Evolutionary conservation across 2,797 vertebrate genomes (phyloP), one percentile per base, ranked within the genome.

Genomic region (Channa striata): DNA sequence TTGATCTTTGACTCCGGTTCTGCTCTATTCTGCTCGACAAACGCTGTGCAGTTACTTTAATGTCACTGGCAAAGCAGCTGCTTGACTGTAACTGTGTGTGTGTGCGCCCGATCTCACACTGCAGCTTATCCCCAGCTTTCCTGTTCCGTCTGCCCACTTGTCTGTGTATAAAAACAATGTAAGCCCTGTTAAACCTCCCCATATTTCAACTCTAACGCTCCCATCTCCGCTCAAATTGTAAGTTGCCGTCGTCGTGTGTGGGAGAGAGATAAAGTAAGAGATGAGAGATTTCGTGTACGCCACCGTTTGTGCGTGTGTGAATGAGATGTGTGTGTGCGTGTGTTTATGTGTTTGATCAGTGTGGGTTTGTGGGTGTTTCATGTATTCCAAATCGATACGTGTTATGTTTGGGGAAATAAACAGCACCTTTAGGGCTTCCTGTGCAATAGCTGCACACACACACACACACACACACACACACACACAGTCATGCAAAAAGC

Each of bases 351-450:
- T 76, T 73, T 52, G 53, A 74, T 78, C 63, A 52, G 49, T 64
- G 56, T 62, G 65, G 48, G 63, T 78, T 74, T 60, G 79, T 81
- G 80, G 75, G 66, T 6, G 23, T 82, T 76, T 75, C 69, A 67
- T 83, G 75, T 71, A 48, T 77, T 81, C 66, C 48, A 61, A 77
- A 91, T 89, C 85, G 73, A 90, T 85, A 87, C 17, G 14, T 83
- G 68, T 46, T 82, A 59, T 81, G 67, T 89, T 91, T 78, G 61
- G 87, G 81, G 80, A 87, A 84, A 88, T 81, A 69, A 87, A 83
- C 60, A 70, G 37, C 34, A 42, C 62, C 82, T 82, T 71, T 34
- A 76, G 80, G 66, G 61, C 37, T 69, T 72, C 77, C 58, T 60
- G 23, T 57, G 44, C 30, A 57, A 49, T 47, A 67, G 49, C 62